Evolutionary conservation across 2,113 vertebrate genomes (phyloP), one percentile per base, ranked within the genome.

Genomic region (Tamias sibiricus): DNA sequence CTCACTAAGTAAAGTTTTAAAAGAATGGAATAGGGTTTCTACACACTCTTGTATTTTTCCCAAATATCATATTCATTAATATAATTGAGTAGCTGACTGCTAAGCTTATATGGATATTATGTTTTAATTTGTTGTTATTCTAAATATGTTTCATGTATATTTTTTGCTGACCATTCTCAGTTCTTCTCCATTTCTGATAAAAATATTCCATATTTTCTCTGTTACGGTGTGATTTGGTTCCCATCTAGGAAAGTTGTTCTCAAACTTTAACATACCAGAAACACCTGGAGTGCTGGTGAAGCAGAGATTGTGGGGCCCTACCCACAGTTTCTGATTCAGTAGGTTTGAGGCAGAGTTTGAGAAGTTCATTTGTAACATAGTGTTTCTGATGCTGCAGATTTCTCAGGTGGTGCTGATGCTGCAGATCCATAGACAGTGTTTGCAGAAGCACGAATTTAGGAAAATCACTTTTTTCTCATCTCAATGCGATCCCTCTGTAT

Each of bases 11-110:
- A 37, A 74, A 40, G 47, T 59, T 26, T 44, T 80, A 79, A 85
- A 76, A 62, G 6, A 92, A 93, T 83, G 74, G 42, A 69, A 68
- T 69, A 92, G 42, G 35, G 52, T 74, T 83, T 42, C 12, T 17
- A 37, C 12, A 59, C 0, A 77, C 8, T 57, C 44, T 85, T 40
- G 14, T 14, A 52, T 62, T 76, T n/a, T 2, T 9, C 22, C 40
- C 28, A 40, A 82, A 82, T 71, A 71, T 71, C 44, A 6, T 62
- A 83, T 69, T 84, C 10, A n/a, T 62, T 49, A 74, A 8, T 68
- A 81, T 79, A 96, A 79, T 3, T 40, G 40, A 87, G 49, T 0
- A 24, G 13, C 81, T 95, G 37, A 59, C 16, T 74, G 8, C 14
- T 94, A 9, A 66, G 4, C 24, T 35, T 64, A 8, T 57, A 35